These are phyloP conservation scores for Melanocharis versteri DNA, from an alignment of 2,113 vertebrate genomes.

Conservation along the genomic window DNA sequence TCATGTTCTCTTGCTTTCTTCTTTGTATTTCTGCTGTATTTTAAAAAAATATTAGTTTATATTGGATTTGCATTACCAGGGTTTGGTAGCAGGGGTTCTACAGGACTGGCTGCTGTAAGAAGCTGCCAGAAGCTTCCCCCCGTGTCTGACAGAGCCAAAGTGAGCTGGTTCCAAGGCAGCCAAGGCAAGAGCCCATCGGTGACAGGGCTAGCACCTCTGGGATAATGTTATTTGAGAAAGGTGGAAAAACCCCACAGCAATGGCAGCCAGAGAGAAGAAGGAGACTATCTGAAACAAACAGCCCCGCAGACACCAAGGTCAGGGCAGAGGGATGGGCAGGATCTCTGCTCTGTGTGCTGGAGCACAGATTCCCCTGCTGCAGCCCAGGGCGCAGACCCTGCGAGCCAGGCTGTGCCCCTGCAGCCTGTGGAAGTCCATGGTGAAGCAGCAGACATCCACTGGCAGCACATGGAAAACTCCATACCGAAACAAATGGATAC, in stretches of 20 bases:
- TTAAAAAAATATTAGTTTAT: background rate
- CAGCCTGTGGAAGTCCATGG: background rate
- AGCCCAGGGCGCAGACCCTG: background rate
- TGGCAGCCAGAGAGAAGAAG: background rate
- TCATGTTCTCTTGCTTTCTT: background rate
- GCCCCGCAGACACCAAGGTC: too few relatives aligned
- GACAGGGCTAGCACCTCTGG: fast-evolving
- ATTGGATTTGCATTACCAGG: background rate
- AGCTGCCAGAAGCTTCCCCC: background rate
- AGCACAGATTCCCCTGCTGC: background rate
- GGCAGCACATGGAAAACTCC: fast-evolving
- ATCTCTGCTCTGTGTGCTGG: background rate
- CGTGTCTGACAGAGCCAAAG: background rate
- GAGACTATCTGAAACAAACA: background rate
- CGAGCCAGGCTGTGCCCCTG: background rate
- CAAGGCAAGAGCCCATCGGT: background rate
- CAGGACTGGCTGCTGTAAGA: background rate
- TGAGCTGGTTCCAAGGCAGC: background rate
- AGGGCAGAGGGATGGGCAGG: background rate
- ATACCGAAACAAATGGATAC: fast-evolving
- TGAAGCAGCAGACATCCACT: background rate
- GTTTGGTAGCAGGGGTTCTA: background rate
- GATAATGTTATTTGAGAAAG: background rate
- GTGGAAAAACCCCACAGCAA: background rate
- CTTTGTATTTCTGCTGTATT: background rate